Evolutionary conservation across 2,797 vertebrate species (phyloP), one percentile per base, ranked within the genome.

Genomic region (Sebastes taczanowskii): DNA sequence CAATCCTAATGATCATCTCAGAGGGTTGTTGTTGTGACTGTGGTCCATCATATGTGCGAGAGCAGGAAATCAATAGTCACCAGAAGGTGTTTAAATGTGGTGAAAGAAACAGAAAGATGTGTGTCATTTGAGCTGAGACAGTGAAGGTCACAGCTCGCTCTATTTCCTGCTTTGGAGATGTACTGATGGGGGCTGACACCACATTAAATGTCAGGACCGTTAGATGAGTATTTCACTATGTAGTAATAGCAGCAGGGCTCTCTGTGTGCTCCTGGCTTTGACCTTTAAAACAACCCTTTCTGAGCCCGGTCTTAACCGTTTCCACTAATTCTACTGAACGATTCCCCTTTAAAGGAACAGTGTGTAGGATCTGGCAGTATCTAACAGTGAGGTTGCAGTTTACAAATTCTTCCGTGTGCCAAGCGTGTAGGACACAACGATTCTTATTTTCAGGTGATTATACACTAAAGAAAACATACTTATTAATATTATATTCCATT

Each of bases 1-100:
- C 46, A 71, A 11, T 13, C 68, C 46, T 71, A 76, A 87, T 82
- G 61, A 85, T 75, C 75, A 72, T 79, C 79, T 84, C 74, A 75
- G 56, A 69, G 77, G 77, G 77, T 73, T 72, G 76, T 71, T 78
- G 76, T 42, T 67, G 32, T 55, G 60, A 72, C 74, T 55, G 55
- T 4, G 23, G 42, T 53, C 16, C 8, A 29, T 32, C 79, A 65
- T 62, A 69, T 38, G 70, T 65, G 77, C 7, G 70, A 72, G 25
- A 14, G 67, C 29, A 59, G 66, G 65, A 88, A 89, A 93, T 93
- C 91, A 89, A 91, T 91, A 84, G 49, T 78, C 38, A 81, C 60
- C 71, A 82, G 64, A 73, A 85, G 59, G 85, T 78, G 74, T 80
- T 88, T 69, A 68, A 80, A 81, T 73, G 67, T 58, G 59, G 77